Conservation (phyloP, 2,113 vertebrate genomes). For the Coryphaenoides rupestris region DNA sequence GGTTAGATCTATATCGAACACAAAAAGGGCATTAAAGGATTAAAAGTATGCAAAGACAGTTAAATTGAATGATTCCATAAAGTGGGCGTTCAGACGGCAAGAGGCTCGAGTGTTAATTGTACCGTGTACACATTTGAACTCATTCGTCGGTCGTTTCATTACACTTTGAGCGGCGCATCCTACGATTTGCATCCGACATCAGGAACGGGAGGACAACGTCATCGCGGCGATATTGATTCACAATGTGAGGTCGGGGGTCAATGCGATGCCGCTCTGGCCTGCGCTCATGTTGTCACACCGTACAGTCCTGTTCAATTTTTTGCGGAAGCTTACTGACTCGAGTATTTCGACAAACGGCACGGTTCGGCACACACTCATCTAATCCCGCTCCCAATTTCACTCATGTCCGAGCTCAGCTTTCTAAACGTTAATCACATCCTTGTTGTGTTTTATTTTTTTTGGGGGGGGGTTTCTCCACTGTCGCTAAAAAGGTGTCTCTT, state of each 20-base stretch:
- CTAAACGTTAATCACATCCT: conserved; percentile 4
- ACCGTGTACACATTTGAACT: neutral
- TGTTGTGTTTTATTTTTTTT: conserved; percentile 29
- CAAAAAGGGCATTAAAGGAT: conserved; percentile 5
- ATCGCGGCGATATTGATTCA: conserved; percentile 3
- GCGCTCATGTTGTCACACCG: no score
- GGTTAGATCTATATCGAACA: conserved; percentile 14
- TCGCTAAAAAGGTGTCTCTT: conserved; percentile 14
- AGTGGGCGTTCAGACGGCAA: neutral
- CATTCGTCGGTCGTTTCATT: conserved; percentile 3
- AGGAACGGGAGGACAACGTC: neutral
- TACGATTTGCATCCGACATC: neutral
- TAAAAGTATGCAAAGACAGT: conserved; percentile 15
- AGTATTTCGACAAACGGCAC: conserved; percentile 37
- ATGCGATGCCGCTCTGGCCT: no score
- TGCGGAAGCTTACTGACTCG: conserved; percentile 39
- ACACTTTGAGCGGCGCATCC: neutral
- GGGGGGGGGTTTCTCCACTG: conserved; percentile 18
- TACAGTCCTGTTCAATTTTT: conserved; percentile 32
- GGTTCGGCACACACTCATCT: conserved; percentile 25
- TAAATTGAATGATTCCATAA: conserved; percentile 26
- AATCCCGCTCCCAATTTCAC: conserved; percentile 50
- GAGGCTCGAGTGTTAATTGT: conserved; percentile 31
- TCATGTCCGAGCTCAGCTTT: conserved; percentile 36
- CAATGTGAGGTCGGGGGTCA: conserved; percentile 28